A percentile compares a stretch with the other conserved stretches of the same genome.
phyloP scores from a whole-genome alignment of 1,140 invertebrate species.

The Heliconius melpomene region DNA sequence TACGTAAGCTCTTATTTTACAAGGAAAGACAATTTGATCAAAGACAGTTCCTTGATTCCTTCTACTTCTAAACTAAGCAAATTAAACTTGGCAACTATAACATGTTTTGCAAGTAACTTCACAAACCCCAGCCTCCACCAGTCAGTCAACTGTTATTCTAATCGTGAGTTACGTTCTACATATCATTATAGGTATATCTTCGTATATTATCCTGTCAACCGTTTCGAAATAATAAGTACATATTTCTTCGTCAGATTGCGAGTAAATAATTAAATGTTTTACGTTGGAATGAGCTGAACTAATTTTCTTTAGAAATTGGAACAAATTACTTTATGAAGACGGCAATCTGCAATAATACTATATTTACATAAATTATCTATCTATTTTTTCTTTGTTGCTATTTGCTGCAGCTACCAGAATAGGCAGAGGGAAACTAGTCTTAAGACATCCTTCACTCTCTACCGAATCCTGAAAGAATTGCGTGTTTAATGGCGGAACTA shows the following conservation, averaged over 20 bases:
- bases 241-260: neutral
- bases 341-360: too few relatives aligned
- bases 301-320: neutral
- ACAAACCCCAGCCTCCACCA: neutral
- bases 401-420: too few relatives aligned
- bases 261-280: constrained; percentile 10
- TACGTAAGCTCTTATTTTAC: too few relatives aligned
- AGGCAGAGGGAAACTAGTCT: too few relatives aligned
- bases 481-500: too few relatives aligned
- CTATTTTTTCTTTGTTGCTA: too few relatives aligned
- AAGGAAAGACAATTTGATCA: neutral
- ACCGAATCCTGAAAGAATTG: too few relatives aligned
- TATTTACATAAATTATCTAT: too few relatives aligned
- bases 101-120: constrained; percentile 18
- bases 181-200: constrained; percentile 21
- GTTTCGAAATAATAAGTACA: constrained; percentile 13
- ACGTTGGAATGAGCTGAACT: neutral
- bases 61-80: neutral
- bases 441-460: too few relatives aligned
- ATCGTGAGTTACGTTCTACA: constrained; percentile 24
- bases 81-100: constrained; percentile 10
- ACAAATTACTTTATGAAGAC: too few relatives aligned
- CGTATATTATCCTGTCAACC: constrained; percentile 31
- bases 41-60: neutral
- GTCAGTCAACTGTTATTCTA: constrained; percentile 23